Evolutionary conservation across 1,140 invertebrate species (phyloP).

Genomic region (Dendroctonus valens): DNA sequence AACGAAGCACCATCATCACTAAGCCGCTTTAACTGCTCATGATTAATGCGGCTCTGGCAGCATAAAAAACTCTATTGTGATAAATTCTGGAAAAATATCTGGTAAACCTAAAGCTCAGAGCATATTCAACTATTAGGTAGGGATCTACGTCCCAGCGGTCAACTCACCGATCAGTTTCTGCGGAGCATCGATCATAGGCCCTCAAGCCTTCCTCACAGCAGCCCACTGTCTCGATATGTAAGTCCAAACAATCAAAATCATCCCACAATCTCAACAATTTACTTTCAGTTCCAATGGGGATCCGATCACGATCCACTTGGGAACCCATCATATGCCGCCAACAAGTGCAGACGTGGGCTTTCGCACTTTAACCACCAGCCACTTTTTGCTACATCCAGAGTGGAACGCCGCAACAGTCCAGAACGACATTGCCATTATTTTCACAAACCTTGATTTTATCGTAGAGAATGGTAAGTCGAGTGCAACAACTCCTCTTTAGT

Average conservation of each 20-base stretch:
- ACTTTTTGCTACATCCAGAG: constrained; percentile 3
- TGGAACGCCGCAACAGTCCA: constrained; percentile 5
- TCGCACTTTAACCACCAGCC: background rate
- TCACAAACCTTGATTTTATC: too few relatives aligned
- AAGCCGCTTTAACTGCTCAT: too few relatives aligned
- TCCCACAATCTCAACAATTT: constrained; percentile 1
- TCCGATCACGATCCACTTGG: constrained; percentile 9
- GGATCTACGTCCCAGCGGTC: background rate
- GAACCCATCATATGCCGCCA: constrained; percentile 22
- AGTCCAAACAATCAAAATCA: background rate
- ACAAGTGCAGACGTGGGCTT: background rate
- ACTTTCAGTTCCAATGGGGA: constrained; percentile 8
- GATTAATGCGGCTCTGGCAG: too few relatives aligned
- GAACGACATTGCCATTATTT: constrained; percentile 14
- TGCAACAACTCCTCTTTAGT: background rate
- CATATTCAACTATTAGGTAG: constrained; percentile 2
- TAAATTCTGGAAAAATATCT: background rate
- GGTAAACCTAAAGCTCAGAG: background rate
- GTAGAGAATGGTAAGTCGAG: too few relatives aligned
- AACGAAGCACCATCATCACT: too few relatives aligned
- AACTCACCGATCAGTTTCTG: constrained; percentile 4
- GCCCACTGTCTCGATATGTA: constrained; percentile 11
- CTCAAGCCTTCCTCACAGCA: constrained; percentile 10
- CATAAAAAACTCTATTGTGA: too few relatives aligned
- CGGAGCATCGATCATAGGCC: constrained; percentile 1